phyloP scores from a whole-genome alignment of 2,888 invertebrate species.

The Protonemura montana region DNA sequence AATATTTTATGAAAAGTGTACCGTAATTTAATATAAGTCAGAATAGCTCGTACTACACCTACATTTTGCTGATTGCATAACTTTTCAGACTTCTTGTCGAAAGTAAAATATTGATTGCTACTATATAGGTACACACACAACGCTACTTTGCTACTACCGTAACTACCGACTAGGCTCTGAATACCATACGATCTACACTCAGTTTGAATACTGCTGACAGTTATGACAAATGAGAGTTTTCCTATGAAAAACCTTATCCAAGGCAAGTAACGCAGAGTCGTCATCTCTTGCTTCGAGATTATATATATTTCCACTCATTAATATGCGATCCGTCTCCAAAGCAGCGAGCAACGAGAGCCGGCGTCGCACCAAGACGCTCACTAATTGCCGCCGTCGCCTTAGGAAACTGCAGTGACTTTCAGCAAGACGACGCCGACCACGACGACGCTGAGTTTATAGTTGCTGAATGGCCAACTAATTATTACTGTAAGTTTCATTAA shows the following conservation, averaged over 20 bases:
- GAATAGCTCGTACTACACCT: not conserved
- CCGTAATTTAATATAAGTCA: slow-evolving; percentile 24
- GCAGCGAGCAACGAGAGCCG: not conserved
- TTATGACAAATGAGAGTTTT: slow-evolving; percentile 31
- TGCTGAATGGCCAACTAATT: not conserved
- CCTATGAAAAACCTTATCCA: slow-evolving; percentile 18
- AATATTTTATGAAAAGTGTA: slow-evolving; percentile 8
- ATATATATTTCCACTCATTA: slow-evolving; percentile 21
- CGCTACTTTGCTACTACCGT: too few relatives aligned
- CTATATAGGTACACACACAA: too few relatives aligned
- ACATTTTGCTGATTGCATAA: slow-evolving; percentile 15
- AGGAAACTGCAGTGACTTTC: not conserved
- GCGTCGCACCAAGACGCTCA: not conserved
- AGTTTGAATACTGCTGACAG: slow-evolving; percentile 15
- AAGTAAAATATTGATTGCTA: slow-evolving; percentile 27
- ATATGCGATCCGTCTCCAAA: slow-evolving; percentile 19
- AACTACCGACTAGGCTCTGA: not conserved
- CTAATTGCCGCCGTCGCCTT: not conserved
- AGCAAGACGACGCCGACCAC: too few relatives aligned
- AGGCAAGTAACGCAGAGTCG: not conserved
- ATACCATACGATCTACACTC: not conserved
- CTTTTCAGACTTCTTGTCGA: slow-evolving; percentile 18
- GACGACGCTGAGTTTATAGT: not conserved
- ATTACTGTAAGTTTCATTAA: not conserved
- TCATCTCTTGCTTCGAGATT: slow-evolving; percentile 23